Evolutionary conservation across 2,113 vertebrate genomes (phyloP).

Genomic region (Otolemur garnettii): DNA sequence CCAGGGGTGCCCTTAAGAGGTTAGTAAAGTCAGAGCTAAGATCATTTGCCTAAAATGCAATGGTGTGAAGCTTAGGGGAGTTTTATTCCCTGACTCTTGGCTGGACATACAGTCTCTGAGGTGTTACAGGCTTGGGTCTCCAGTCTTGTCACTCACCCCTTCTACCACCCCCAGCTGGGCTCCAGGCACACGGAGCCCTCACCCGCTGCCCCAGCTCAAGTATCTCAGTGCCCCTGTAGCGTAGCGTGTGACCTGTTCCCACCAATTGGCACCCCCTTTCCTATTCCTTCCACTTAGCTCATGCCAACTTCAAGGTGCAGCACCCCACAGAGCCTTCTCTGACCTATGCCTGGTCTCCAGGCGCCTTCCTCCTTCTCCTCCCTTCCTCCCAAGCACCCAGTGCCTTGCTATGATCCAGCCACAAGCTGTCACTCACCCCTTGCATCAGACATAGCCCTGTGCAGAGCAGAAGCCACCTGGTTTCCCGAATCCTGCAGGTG

Average conservation of each 20-base stretch:
- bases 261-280: too few relatives aligned
- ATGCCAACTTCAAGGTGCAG: neutral
- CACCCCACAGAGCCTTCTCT: neutral
- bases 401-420: neutral
- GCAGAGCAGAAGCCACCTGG: neutral
- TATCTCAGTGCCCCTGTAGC: neutral
- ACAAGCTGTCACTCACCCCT: neutral
- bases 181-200: too few relatives aligned
- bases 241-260: neutral
- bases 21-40: neutral
- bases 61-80: neutral
- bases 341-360: too few relatives aligned
- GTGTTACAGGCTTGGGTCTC: neutral
- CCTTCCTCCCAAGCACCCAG: accelerated
- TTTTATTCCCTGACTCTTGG: neutral
- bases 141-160: too few relatives aligned
- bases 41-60: too few relatives aligned
- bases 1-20: neutral
- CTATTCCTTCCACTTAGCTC: neutral
- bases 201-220: too few relatives aligned
- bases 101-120: neutral
- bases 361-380: neutral
- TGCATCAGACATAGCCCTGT: neutral
- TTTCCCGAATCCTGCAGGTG: neutral
- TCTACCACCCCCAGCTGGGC: neutral